A percentile compares a stretch with the other conserved stretches of the same genome.
These are phyloP conservation scores for Aegypius monachus DNA, from an alignment of 2,113 vertebrate species.

Conservation along the genomic window DNA sequence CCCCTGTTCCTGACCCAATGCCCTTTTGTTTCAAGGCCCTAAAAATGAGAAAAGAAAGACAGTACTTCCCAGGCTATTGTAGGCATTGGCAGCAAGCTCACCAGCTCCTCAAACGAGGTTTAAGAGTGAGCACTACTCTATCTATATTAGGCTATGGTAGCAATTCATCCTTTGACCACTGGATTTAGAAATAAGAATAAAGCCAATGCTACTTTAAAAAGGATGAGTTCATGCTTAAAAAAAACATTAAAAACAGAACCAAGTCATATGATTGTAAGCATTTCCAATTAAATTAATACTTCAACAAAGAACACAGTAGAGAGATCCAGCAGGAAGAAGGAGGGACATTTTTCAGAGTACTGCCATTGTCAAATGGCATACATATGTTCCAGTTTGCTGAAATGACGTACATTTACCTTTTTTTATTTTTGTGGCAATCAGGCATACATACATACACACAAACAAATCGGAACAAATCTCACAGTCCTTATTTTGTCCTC, in stretches of 20 bases:
- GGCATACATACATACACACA: conserved; percentile 32
- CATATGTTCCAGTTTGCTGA: not conserved
- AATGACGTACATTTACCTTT: not conserved
- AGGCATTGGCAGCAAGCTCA: conserved; percentile 29
- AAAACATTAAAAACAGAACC: not conserved
- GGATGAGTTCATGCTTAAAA: not conserved
- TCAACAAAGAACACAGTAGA: not conserved
- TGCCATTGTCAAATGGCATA: conserved; percentile 11
- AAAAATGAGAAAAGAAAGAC: not conserved
- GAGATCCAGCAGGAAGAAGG: not conserved
- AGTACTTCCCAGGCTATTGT: not conserved
- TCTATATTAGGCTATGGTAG: conserved; percentile 6
- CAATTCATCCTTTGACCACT: not conserved
- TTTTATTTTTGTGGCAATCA: not conserved
- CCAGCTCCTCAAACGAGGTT: not conserved
- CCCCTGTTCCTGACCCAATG: not conserved
- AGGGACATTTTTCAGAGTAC: not conserved
- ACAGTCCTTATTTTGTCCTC: conserved; percentile 24
- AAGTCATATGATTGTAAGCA: not conserved
- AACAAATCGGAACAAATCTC: conserved; percentile 8
- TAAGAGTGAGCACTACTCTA: not conserved
- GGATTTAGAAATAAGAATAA: conserved; percentile 25
- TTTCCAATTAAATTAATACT: conserved; percentile 40
- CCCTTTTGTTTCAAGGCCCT: conserved; percentile 11
- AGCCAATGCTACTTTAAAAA: conserved; percentile 19